phyloP scores from a whole-genome alignment of 2,113 vertebrate species.

The Scortum barcoo region DNA sequence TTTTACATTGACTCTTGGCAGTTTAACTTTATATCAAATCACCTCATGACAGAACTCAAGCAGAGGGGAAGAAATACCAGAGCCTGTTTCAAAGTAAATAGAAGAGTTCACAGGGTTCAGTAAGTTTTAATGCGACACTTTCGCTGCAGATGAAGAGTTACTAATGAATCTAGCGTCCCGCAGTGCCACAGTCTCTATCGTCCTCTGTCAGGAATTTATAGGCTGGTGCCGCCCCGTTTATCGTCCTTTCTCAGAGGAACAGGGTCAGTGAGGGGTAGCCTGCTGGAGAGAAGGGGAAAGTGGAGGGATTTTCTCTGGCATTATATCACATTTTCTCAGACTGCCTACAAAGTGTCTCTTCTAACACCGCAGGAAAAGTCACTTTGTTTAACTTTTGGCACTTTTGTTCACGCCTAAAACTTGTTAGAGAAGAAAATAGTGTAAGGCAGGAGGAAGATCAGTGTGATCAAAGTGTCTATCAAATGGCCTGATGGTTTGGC shows the following conservation, averaged over 20 bases:
- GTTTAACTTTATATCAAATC: not conserved
- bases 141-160: constrained; percentile 32
- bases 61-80: not conserved
- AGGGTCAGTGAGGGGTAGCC: constrained; percentile 67
- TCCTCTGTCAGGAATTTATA: constrained; percentile 46
- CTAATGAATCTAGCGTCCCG: constrained; percentile 34
- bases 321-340: constrained; percentile 64
- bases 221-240: constrained; percentile 54
- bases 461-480: constrained; percentile 17
- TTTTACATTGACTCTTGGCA: not conserved
- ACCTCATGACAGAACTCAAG: not conserved
- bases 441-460: constrained; percentile 8
- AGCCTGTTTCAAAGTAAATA: not conserved
- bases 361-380: constrained; percentile 7
- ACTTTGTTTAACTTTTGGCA: constrained; percentile 16
- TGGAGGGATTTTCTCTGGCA: constrained; percentile 27
- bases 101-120: constrained; percentile 53
- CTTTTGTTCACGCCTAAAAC: not conserved
- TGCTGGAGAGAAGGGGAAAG: constrained; percentile 38
- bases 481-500: not conserved
- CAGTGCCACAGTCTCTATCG: constrained; percentile 41
- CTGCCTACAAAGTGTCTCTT: constrained; percentile 36
- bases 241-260: constrained; percentile 71
- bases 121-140: constrained; percentile 38
- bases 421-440: not conserved